Conservation (phyloP, 2,113 vertebrate genomes). For the Cygnus buccinator region DNA sequence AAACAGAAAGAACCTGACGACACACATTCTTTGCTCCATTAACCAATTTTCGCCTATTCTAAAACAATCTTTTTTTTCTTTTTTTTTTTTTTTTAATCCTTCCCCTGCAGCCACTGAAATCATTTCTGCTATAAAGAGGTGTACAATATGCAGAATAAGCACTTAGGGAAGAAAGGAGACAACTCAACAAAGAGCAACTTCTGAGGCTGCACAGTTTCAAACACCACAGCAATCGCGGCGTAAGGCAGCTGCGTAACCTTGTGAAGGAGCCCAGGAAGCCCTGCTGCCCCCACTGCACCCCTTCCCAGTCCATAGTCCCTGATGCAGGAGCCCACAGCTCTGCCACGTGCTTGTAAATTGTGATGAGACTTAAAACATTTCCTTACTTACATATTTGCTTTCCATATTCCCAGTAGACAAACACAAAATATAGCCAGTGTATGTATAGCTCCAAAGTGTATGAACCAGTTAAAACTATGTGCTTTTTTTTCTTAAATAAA, state of each 20-base stretch:
- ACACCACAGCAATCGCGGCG: rapidly evolving
- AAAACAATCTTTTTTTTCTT: not conserved
- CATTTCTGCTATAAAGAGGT: constrained; percentile 20
- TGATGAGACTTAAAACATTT: not conserved
- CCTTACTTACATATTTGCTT: not conserved
- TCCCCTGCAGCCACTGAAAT: not conserved
- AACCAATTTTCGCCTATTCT: not conserved
- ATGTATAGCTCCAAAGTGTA: not conserved
- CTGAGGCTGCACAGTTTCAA: not conserved
- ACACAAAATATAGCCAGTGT: not conserved
- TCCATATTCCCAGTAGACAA: not conserved
- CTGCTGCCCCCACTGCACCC: not conserved
- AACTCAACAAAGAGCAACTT: not conserved
- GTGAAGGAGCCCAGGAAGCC: not conserved
- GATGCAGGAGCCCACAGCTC: rapidly evolving
- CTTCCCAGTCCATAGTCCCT: not conserved
- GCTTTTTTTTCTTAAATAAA: not conserved
- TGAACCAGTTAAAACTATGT: not conserved
- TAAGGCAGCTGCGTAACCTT: not conserved
- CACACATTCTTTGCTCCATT: not conserved
- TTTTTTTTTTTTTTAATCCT: no score
- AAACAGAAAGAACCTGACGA: not conserved
- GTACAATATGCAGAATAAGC: constrained; percentile 19
- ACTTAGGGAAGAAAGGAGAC: not conserved
- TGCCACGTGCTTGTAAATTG: not conserved